Base-by-base conservation (phyloP, 2,797 vertebrate genomes). In the Phoeniculus purpureus region DNA sequence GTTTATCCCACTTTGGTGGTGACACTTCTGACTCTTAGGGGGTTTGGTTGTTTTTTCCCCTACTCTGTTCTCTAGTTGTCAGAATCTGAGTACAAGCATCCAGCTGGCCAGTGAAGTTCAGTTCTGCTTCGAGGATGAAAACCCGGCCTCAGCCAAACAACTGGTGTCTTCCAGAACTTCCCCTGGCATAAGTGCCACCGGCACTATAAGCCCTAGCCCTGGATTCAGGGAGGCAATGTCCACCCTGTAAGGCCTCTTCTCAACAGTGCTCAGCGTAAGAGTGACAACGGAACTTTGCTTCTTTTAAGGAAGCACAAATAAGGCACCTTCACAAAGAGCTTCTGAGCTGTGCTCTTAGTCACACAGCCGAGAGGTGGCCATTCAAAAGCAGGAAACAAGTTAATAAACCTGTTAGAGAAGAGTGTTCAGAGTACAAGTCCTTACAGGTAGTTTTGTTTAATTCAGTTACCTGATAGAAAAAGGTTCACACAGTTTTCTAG, bases 221-320 rank as follows among this genome's bases (percentile, higher is more conserved):
- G 18, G 4, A 29, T 72, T 72, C 2, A 9, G 62, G 43, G 62
- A 48, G 62, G 74, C 32, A 51, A 2, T 4, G 32, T 29, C 31
- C 20, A 45, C 17, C 23, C 56, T 48, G 12, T 31, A 59, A 58
- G 51, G 47, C 19, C 66, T 68, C 0, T 52, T 22, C 51, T 66
- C 62, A 20, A 1, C 68, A 62, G 80, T 79, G 83, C 77, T 91
- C 89, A 91, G 85, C 90, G 62, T 85, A 20, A 77, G 47, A 94
- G 90, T 83, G 88, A 10, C 0, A 88, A 91, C 78, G 85, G 83
- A 67, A 54, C n/a, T n/a, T n/a, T n/a, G 45, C 45, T 45, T 72
- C 83, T 79, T 82, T 26, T 25, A 45, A 21, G 20, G 37, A 48
- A 56, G 29, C 22, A 66, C 6, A 12, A 59, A 62, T 16, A 34